Evolutionary conservation across 2,797 vertebrate genomes (phyloP).

Genomic region (Aeoliscus strigatus): DNA sequence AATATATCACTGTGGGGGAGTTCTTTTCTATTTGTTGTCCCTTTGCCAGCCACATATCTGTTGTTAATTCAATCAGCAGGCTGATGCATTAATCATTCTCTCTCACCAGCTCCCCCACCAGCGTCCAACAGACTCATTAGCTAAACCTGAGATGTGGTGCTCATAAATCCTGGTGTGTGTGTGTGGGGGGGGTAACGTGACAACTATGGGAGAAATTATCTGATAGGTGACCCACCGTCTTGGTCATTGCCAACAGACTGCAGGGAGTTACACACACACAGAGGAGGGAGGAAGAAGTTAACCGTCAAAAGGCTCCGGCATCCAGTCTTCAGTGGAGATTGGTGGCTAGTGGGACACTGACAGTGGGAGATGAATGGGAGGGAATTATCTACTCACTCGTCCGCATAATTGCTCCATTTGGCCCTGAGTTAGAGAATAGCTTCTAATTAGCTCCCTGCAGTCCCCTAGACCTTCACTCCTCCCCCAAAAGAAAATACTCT

Average conservation of each 20-base stretch:
- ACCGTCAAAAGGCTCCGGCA: conserved; percentile 48
- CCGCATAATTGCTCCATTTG: conserved; percentile 85
- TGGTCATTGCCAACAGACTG: conserved; percentile 76
- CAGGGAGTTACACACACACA: conserved; percentile 60
- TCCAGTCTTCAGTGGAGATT: conserved; percentile 76
- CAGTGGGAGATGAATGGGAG: conserved; percentile 80
- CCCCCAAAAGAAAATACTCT: conserved; percentile 74
- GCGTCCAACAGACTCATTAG: conserved; percentile 61
- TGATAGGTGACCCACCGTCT: conserved; percentile 68
- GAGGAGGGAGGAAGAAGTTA: conserved; percentile 29
- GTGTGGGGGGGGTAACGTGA: conserved; percentile 50
- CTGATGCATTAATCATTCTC: conserved; percentile 61
- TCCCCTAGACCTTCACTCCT: conserved; percentile 55
- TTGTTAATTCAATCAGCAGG: conserved; percentile 50
- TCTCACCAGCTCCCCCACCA: conserved; percentile 51
- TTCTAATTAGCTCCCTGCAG: conserved; percentile 80
- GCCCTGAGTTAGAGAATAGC: conserved; percentile 80
- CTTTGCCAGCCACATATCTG: conserved; percentile 35
- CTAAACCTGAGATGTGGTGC: conserved; percentile 49
- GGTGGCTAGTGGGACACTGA: conserved; percentile 75
- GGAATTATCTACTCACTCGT: conserved; percentile 85
- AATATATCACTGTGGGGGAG: background rate
- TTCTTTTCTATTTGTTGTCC: conserved; percentile 30
- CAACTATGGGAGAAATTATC: conserved; percentile 59
- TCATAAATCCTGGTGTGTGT: conserved; percentile 60